A percentile compares a stretch with the other conserved stretches of the same genome.
These are phyloP conservation scores for Patella pellucida DNA, from an alignment of 2,888 invertebrate species.

Conservation along the genomic window DNA sequence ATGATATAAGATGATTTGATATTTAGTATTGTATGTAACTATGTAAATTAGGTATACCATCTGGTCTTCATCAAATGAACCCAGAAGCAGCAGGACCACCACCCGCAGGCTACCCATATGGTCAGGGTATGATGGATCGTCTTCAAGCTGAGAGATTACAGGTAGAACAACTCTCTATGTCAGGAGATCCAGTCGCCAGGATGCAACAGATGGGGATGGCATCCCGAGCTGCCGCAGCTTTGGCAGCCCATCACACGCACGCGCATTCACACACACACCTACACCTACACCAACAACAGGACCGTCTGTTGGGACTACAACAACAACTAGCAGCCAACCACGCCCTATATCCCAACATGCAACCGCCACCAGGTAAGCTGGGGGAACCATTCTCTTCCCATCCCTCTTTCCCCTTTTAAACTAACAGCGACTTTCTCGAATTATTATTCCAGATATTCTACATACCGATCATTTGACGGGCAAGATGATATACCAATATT, in stretches of 20 bases:
- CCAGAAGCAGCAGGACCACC: not conserved
- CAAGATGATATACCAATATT: constrained; percentile 65
- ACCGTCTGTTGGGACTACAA: constrained; percentile 32
- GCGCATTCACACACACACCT: constrained; percentile 91
- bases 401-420: not conserved
- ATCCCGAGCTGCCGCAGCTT: constrained; percentile 40
- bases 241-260: constrained; percentile 88
- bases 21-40: too few species aligned
- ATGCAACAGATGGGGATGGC: constrained; percentile 81
- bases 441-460: constrained; percentile 56
- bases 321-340: constrained; percentile 31
- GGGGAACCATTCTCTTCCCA: constrained; percentile 6
- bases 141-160: constrained; percentile 77
- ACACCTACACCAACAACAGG: constrained; percentile 75
- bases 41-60: constrained; percentile 43
- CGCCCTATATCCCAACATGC: constrained; percentile 25
- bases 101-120: constrained; percentile 2
- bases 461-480: constrained; percentile 63
- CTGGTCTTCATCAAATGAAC: constrained; percentile 33
- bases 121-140: constrained; percentile 36
- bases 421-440: constrained; percentile 16
- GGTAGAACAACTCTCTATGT: constrained; percentile 76
- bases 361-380: constrained; percentile 7
- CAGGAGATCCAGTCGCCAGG: constrained; percentile 93
- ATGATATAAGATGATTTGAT: too few species aligned